phyloP scores from a whole-genome alignment of 2,113 vertebrate genomes.

The Onychostruthus taczanowskii region DNA sequence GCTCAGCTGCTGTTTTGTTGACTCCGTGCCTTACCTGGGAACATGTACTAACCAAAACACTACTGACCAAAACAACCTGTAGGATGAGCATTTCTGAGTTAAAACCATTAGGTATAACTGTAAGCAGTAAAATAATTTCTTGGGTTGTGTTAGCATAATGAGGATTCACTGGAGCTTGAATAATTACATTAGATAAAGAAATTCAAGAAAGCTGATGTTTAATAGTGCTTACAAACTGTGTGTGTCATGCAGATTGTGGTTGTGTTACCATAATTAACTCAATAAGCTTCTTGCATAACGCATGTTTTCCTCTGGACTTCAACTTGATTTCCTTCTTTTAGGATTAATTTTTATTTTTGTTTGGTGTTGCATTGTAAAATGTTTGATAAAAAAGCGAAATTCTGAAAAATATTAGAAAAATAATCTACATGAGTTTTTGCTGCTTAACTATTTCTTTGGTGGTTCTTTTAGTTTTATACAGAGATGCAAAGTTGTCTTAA shows the following conservation, averaged over 20 bases:
- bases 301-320: neutral
- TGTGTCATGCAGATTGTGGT: neutral
- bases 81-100: neutral
- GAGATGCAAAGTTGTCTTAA: neutral
- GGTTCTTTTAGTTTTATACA: neutral
- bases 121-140: neutral
- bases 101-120: neutral
- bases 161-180: neutral
- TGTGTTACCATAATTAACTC: neutral
- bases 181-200: slow-evolving; percentile 30
- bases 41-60: neutral
- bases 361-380: neutral
- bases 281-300: neutral
- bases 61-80: neutral
- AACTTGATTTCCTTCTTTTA: neutral
- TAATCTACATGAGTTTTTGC: neutral
- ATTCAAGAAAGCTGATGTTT: neutral
- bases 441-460: neutral
- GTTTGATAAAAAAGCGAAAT: neutral
- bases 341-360: neutral
- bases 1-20: neutral
- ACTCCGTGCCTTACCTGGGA: neutral
- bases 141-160: neutral
- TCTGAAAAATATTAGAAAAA: neutral
- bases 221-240: neutral